Base-by-base conservation (phyloP, 2,888 invertebrate genomes). In the Limulus polyphemus region DNA sequence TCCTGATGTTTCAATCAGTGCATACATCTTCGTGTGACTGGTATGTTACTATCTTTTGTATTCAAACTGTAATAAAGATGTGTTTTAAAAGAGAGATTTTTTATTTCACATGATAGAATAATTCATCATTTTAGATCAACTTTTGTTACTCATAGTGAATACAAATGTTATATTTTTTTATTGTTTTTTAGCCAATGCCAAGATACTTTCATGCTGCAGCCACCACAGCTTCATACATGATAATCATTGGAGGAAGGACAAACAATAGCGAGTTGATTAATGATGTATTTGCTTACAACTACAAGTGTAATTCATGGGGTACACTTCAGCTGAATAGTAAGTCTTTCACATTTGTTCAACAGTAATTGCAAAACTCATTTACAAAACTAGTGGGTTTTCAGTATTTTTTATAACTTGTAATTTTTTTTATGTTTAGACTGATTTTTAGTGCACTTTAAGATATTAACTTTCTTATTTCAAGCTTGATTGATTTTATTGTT, bases 181-280 rank as follows among this genome's bases (percentile, higher is more conserved):
- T 58, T 55, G 17, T 13, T 2, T 59, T 59, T 47, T 57, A 89
- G 77, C 91, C 91, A 0, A 82, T 84, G 69, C 83, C 86, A 2
- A 83, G 93, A 59, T 90, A 87, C 73, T 83, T 94, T 64, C 92
- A 92, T 76, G 86, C 90, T 0, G 92, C 93, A 0, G 87, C 92
- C 0, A 87, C 87, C 0, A 90, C 90, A 0, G 87, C 88, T 63
- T 85, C 88, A 59, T 91, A 90, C 73, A 91, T 95, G 92, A 81
- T 93, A 46, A 82, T 95, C 49, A 85, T 91, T 72, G 94, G 94
- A 1, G 95, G 95, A 5, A 81, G 86, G 62, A 85, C 87, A 10
- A 82, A 83, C 69, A 64, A 70, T 16, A 55, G 57, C 10, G 59
- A 62, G 49, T 60, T 61, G 3, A 56, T 59, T 11, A 32, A 60